Evolutionary conservation across 2,888 invertebrate genomes (phyloP), one percentile per base, ranked within the genome.

Genomic region (Baronia brevicornis): DNA sequence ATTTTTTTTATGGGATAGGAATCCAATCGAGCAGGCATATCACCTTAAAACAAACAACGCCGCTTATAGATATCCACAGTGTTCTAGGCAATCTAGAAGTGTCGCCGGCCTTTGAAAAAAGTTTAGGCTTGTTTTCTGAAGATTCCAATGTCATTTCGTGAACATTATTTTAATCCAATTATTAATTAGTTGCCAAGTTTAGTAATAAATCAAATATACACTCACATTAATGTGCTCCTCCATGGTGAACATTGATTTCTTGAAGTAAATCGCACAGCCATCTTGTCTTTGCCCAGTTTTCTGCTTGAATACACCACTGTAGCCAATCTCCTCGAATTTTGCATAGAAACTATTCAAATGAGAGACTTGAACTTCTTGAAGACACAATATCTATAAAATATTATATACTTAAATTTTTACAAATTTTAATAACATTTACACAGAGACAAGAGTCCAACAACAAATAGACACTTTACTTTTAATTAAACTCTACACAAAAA

Each of bases 221-320:
- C 96, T 94, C 23, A 98, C 91, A 26, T 86, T 86, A 0, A 86
- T 68, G 31, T 88, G 82, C 22, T 90, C 88, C 3, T 90, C 54
- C 32, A 95, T 62, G 22, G 86, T 72, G 48, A 98, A 93, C 33
- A 88, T 77, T 9, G 86, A 71, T 4, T 71, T 64, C 48, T 90
- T 91, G 65, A 89, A 97, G 59, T 94, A 92, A 21, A 97, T 91
- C 0, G 97, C 95, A 68, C 97, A 95, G 0, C 98, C 98, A 71
- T 99, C 98, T 5, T 82, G 79, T 50, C 93, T 89, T 17, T 78
- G 74, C 1, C 93, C 92, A 1, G 96, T 96, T 55, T 95, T 89
- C 65, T 92, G 91, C 69, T 96, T 95, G 64, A 88, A 97, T 2
- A 94, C 60, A 26, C 92, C 90, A 14, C 75, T 70, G 58, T 93